phyloP scores from a whole-genome alignment of 2,113 vertebrate species.

The Catharus minimus region DNA sequence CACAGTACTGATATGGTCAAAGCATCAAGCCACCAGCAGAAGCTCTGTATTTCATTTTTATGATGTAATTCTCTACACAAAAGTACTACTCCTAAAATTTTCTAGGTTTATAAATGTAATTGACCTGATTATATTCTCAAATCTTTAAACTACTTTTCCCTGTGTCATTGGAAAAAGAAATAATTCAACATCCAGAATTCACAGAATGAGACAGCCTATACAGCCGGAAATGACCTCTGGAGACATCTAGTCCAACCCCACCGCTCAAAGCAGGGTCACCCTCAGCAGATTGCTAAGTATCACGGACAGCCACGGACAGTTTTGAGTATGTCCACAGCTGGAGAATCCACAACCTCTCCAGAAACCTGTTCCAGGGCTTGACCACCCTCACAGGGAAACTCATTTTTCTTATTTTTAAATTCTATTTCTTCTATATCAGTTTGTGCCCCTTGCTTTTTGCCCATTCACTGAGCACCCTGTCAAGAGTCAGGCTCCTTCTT shows the following conservation, averaged over 20 bases:
- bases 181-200: not conserved
- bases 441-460: not conserved
- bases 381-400: fast-evolving
- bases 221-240: not conserved
- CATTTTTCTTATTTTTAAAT: not conserved
- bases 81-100: not conserved
- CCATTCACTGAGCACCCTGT: not conserved
- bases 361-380: not conserved
- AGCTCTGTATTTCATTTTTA: not conserved
- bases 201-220: not conserved
- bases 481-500: not conserved
- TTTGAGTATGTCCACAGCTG: not conserved
- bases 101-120: not conserved
- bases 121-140: not conserved
- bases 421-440: not conserved
- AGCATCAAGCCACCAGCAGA: not conserved
- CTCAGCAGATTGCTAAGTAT: not conserved
- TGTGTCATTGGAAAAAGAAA: not conserved
- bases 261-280: not conserved
- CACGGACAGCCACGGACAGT: not conserved
- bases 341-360: not conserved
- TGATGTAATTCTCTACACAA: not conserved
- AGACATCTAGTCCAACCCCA: not conserved
- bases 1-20: not conserved
- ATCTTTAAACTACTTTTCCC: not conserved